Base-by-base conservation (phyloP, 2,113 vertebrate species). In the Phylloscopus trochilus region DNA sequence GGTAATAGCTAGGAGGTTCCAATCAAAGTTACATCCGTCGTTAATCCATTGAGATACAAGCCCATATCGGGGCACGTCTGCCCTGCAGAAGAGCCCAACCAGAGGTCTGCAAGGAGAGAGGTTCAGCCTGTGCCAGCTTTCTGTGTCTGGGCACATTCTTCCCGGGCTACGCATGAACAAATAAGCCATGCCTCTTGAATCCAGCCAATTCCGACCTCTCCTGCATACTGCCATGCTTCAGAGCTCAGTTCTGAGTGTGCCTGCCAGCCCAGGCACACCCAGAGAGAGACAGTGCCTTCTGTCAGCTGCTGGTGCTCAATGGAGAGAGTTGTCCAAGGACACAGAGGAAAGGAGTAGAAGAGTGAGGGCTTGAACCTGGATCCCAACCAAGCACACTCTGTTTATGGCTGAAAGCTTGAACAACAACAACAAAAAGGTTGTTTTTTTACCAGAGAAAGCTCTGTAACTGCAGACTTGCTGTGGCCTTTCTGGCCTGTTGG, bases 241-340 rank as follows among this genome's bases (percentile, higher is more conserved):
- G 83, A 96, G 91, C 89, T 81, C 76, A 56, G 95, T 88, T 96
- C 91, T 93, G 83, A 78, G 80, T 83, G 95, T 93, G 92, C 83
- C 79, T 95, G 92, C 89, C 92, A 92, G 80, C 69, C 66, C 1
- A 11, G 89, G 76, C 88, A 86, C 92, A 78, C 86, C 79, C 88
- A 47, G 76, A 63, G 59, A 92, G 76, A 90, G 33, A 75, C 86
- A 84, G 89, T 78, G 86, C 86, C 80, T 96, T 83, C 86, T 93
- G 83, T 94, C 64, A 89, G 11, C 41, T 74, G 51, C 74, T 83
- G 86, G 47, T 5, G 13, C 64, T 75, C 68, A 70, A 33, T 62
- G 39, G 59, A 81, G 67, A 73, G 35, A 46, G 27, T 49, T 87
- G 86, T 68, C 94, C 80, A 63, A 86, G 83, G 76, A 85, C 77